A percentile compares a stretch with the other conserved stretches of the same genome.
Evolutionary conservation across 2,888 invertebrate genomes (phyloP).

Genomic region (Drosophila rubida): DNA sequence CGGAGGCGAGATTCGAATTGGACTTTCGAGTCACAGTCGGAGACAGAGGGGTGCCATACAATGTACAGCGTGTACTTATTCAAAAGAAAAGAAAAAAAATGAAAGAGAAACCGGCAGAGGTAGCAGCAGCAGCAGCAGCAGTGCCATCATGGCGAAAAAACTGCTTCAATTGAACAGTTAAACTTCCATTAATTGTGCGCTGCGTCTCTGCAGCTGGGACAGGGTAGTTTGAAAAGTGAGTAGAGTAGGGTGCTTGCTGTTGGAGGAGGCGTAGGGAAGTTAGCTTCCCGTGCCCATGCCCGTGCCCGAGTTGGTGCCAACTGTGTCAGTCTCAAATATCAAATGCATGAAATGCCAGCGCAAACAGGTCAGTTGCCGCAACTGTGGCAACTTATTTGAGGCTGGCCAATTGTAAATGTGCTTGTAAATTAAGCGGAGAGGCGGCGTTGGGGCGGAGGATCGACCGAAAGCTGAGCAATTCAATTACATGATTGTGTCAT

Average conservation of each 20-base stretch:
- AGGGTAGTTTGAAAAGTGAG: not conserved
- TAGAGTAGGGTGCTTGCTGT: not conserved
- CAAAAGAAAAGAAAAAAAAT: slow-evolving; percentile 36
- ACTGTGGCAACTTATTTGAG: slow-evolving; percentile 54
- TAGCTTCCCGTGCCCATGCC: not conserved
- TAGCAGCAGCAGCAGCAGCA: slow-evolving; percentile 25
- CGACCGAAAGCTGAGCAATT: slow-evolving; percentile 48
- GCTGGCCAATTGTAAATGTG: slow-evolving; percentile 47
- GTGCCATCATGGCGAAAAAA: slow-evolving; percentile 20
- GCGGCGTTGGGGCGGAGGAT: too few relatives aligned
- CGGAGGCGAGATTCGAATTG: not conserved
- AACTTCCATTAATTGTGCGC: slow-evolving; percentile 82
- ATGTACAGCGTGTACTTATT: slow-evolving; percentile 73
- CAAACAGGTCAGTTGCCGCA: slow-evolving; percentile 70
- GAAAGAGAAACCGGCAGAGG: slow-evolving; percentile 14
- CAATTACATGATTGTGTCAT: slow-evolving; percentile 78
- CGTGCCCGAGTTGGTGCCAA: not conserved
- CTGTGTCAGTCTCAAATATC: slow-evolving; percentile 74
- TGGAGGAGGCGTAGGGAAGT: slow-evolving; percentile 1
- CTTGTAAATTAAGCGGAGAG: slow-evolving; percentile 2
- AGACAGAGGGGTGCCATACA: slow-evolving; percentile 32
- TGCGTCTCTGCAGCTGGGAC: slow-evolving; percentile 50
- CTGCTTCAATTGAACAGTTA: slow-evolving; percentile 82
- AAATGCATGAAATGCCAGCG: slow-evolving; percentile 69
- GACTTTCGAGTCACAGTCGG: not conserved